Evolutionary conservation across 2,113 vertebrate genomes (phyloP), one percentile per base, ranked within the genome.

Genomic region (Alethe castanea): DNA sequence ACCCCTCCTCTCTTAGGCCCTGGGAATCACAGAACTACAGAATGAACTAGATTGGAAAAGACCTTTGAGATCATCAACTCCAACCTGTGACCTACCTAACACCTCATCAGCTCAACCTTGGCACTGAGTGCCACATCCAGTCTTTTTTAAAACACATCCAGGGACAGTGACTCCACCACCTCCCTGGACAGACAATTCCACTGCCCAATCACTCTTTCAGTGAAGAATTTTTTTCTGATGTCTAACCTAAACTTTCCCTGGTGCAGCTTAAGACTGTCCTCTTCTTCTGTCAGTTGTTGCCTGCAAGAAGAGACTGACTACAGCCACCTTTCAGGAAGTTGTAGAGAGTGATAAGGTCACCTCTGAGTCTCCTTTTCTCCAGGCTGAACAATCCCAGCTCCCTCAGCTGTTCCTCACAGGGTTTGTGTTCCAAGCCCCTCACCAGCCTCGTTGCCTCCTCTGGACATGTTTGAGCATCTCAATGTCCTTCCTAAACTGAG

Each of bases 251-350:
- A 45, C 25, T 29, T 45, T 12, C 25, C 14, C 50, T 31, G 38
- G 5, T 12, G 12, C 25, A 36, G 61, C 48, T 29, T 18, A 6
- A 65, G 60, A 8, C 33, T 54, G 14, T 53, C 60, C 61, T 24
- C 26, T 66, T 2, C 1, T 42, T 26, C 36, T n/a, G 29, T 13
- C 24, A 28, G 8, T n/a, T 6, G 47, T 5, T n/a, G 36, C 19
- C 59, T n/a, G 19, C 2, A 19, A 65, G 9, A 54, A 44, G 61
- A 35, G 25, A 36, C 12, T 0, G 2, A 14, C 19, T 31, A 45
- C 25, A 36, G 1, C 0, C 33, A 36, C 25, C 38, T 3, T 45
- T 19, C 48, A 29, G 33, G 25, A 0, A 29, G 25, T 1, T 65
- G 19, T 9, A 53, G 19, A 65, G 48, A 35, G 19, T 36, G 33